Evolutionary conservation across 23 tunicate species (phyloP).

Genomic region (Trididemnum nubilum): DNA sequence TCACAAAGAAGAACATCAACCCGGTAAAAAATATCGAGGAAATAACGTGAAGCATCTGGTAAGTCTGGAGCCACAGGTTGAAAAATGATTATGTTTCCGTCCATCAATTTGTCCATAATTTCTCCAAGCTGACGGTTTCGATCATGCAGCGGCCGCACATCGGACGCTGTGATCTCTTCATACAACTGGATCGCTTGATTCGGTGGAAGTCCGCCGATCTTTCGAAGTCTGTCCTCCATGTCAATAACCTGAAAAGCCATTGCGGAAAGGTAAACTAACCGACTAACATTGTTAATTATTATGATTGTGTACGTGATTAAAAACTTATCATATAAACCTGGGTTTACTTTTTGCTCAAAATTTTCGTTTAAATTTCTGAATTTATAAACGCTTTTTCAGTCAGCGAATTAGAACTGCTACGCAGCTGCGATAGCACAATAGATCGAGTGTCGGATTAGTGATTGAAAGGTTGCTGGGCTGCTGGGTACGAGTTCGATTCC

Average conservation of each 20-base stretch:
- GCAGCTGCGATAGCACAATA: too few species aligned
- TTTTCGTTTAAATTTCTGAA: too few species aligned
- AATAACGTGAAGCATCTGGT: slow-evolving; percentile 75
- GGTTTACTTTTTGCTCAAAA: too few species aligned
- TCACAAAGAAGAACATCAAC: slow-evolving; percentile 87
- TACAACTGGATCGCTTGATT: slow-evolving; percentile 56
- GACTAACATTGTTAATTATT: too few species aligned
- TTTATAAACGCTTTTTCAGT: too few species aligned
- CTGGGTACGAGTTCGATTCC: too few species aligned
- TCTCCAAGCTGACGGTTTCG: slow-evolving; percentile 73
- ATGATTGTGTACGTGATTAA: too few species aligned
- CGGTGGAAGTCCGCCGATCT: slow-evolving; percentile 57
- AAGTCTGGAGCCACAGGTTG: slow-evolving; percentile 46
- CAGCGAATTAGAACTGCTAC: too few species aligned
- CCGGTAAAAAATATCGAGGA: slow-evolving; percentile 70
- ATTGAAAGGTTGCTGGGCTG: too few species aligned
- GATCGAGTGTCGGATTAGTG: too few species aligned
- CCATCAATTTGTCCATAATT: slow-evolving; percentile 95
- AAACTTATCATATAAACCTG: too few species aligned
- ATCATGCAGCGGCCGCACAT: slow-evolving; percentile 53
- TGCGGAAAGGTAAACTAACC: too few species aligned
- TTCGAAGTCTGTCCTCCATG: slow-evolving; percentile 64
- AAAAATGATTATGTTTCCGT: slow-evolving; percentile 91
- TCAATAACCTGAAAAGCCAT: slow-evolving; percentile 45
- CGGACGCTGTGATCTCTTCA: slow-evolving; percentile 75